Evolutionary conservation across 1,140 invertebrate species (phyloP), one percentile per base, ranked within the genome.

Genomic region (Pogonomyrmex barbatus): DNA sequence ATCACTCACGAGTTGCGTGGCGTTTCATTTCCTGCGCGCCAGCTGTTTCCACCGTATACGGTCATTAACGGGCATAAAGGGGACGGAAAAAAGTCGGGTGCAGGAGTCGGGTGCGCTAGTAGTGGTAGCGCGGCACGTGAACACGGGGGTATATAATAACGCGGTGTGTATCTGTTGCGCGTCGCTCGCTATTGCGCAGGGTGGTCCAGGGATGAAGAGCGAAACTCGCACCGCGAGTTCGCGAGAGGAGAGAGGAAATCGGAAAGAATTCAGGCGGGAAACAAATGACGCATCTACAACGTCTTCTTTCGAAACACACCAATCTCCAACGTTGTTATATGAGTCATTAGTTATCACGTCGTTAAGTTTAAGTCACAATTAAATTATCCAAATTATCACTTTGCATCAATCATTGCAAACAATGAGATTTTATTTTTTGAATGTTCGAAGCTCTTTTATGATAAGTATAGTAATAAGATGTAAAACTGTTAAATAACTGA

Each of bases 1-100:
- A 92, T 94, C 93, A 94, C 90, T 89, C 90, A 87, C 84, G 82
- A 89, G 75, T 85, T 76, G 86, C 79, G 87, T 83, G 76, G 62
- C 78, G 63, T 91, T 91, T 89, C 88, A 91, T 91, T 91, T 91
- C 90, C 90, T 91, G 88, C 58, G 79, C 85, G 90, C 85, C 90
- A 91, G 90, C 90, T 91, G 90, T 85, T 87, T 68, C 56, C 79
- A 76, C 78, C 89, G 81, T 91, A 87, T 89, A 87, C 88, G 62
- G 52, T 89, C 84, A 87, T 90, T 91, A 91, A 73, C 63, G 81
- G 70, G 65, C 60, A 87, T 58, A 56, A 85, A 87, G 56, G 68
- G 63, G 62, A 73, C 33, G 67, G 75, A 82, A 89, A 88, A 56
- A 68, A 45, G 56, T 65, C 39, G 86, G 36, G 76, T 42, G 56